Conservation (phyloP, 92 coral and sea anemone genomes). For the Porites cylindrica region DNA sequence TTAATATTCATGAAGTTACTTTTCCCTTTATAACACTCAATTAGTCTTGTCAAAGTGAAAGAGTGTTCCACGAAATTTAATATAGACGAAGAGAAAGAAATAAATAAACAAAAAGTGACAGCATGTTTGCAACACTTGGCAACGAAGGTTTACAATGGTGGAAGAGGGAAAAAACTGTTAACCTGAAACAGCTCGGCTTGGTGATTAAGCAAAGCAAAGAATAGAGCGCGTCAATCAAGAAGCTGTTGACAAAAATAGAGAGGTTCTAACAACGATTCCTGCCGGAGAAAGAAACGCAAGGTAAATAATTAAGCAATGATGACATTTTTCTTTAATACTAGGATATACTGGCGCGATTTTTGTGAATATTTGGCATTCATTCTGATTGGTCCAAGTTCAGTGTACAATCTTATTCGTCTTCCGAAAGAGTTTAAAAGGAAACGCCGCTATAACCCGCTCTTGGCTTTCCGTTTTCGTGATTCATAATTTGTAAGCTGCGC, state of each 20-base stretch:
- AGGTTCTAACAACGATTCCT: not conserved
- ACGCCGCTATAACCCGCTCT: too few relatives aligned
- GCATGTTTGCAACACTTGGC: slow-evolving; percentile 41
- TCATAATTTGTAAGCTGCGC: not conserved
- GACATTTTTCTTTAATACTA: not conserved
- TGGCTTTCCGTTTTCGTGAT: too few relatives aligned
- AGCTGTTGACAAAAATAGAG: not conserved
- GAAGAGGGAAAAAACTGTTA: not conserved
- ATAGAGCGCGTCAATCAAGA: not conserved
- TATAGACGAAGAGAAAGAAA: not conserved
- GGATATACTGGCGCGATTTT: too few relatives aligned
- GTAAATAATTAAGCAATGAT: slow-evolving; percentile 1
- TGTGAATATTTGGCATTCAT: too few relatives aligned
- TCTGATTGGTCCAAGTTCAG: too few relatives aligned
- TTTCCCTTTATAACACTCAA: slow-evolving; percentile 32
- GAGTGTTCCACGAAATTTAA: slow-evolving; percentile 8
- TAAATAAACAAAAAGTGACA: slow-evolving; percentile 32
- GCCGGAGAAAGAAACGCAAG: not conserved
- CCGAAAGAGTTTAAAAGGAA: too few relatives aligned
- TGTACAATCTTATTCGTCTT: too few relatives aligned
- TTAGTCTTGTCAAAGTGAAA: slow-evolving; percentile 29
- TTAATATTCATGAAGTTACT: slow-evolving; percentile 43
- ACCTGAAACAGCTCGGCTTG: not conserved
- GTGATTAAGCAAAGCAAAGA: not conserved
- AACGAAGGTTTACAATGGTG: slow-evolving; percentile 25